A percentile compares a stretch with the other conserved stretches of the same genome.
Conservation (phyloP, 2,113 vertebrate species). For the Cercocebus atys region DNA sequence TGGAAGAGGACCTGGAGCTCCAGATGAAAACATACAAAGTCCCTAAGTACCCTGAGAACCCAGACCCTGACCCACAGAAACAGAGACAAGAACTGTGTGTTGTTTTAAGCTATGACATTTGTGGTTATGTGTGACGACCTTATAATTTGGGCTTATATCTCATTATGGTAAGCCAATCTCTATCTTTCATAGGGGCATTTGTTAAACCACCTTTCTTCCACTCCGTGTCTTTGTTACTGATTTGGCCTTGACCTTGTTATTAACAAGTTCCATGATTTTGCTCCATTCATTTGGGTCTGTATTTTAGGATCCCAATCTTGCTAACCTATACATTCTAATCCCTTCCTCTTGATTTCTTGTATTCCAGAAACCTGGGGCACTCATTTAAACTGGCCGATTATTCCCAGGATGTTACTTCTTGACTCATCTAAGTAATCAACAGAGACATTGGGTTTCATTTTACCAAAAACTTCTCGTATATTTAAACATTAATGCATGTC, state of each 20-base stretch:
- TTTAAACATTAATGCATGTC: neutral
- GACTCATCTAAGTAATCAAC: neutral
- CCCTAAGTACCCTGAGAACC: neutral
- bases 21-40: neutral
- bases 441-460: neutral
- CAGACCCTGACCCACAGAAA: neutral
- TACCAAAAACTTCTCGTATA: neutral
- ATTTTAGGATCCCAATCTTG: neutral
- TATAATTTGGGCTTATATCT: too few relatives aligned
- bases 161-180: neutral
- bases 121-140: neutral
- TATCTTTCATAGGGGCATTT: neutral
- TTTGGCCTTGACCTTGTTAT: neutral
- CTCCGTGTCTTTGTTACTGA: neutral
- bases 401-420: too few relatives aligned
- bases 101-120: neutral
- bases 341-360: neutral
- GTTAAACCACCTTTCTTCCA: neutral
- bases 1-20: neutral
- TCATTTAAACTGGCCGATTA: too few relatives aligned
- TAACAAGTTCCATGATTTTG: neutral
- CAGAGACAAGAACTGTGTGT: rapidly evolving
- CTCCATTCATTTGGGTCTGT: rapidly evolving
- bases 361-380: neutral
- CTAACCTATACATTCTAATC: neutral